Conservation (phyloP, 2,113 vertebrate species). For the Phoxinus phoxinus region DNA sequence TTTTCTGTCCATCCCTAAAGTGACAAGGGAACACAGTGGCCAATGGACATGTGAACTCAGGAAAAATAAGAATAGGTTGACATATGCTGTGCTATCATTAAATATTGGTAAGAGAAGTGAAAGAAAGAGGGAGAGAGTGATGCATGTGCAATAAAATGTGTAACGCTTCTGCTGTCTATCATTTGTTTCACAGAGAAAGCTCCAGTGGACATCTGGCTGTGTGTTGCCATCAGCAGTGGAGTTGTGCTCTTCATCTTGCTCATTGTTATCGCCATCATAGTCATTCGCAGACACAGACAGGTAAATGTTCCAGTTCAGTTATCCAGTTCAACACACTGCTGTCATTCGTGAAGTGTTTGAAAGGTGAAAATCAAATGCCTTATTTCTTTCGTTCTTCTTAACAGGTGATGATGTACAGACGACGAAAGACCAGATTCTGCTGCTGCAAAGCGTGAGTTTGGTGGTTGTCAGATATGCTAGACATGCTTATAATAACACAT, state of each 20-base stretch:
- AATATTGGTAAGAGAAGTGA: constrained; percentile 71
- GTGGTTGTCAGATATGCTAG: not conserved
- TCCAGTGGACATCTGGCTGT: constrained; percentile 64
- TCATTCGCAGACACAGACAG: constrained; percentile 61
- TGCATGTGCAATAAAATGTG: not conserved
- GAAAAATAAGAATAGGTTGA: not conserved
- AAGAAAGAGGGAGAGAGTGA: constrained; percentile 56
- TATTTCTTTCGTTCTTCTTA: constrained; percentile 40
- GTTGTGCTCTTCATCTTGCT: constrained; percentile 66
- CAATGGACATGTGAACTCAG: constrained; percentile 69
- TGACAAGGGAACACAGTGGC: constrained; percentile 48
- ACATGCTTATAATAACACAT: not conserved
- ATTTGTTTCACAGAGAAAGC: constrained; percentile 57
- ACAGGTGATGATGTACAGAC: constrained; percentile 55
- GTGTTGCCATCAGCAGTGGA: constrained; percentile 63
- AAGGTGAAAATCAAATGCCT: not conserved
- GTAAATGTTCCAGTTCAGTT: constrained; percentile 63
- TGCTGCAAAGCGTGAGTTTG: constrained; percentile 72
- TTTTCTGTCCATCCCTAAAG: constrained; percentile 48
- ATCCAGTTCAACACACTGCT: not conserved
- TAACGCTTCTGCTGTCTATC: not conserved
- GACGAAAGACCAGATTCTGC: constrained; percentile 66
- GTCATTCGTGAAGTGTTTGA: not conserved
- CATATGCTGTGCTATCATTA: constrained; percentile 56
- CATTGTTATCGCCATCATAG: constrained; percentile 59